Conservation (phyloP, 1,140 invertebrate genomes). For the Drosophila lini region DNA sequence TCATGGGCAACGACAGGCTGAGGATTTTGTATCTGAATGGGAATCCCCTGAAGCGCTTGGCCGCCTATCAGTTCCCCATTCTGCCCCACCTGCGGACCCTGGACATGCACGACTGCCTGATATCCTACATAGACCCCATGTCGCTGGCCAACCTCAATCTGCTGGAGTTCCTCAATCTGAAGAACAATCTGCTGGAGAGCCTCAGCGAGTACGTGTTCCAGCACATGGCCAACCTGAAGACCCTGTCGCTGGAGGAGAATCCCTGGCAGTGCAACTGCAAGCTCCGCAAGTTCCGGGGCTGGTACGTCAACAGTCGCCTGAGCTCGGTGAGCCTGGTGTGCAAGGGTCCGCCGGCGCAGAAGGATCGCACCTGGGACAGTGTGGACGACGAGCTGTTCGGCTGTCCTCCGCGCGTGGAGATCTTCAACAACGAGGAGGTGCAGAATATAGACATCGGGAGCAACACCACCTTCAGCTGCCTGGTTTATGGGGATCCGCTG, state of each 20-base stretch:
- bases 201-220: conserved; percentile 88
- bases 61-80: conserved; percentile 88
- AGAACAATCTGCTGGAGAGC: conserved; percentile 88
- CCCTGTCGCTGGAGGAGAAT: conserved; percentile 92
- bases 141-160: conserved; percentile 89
- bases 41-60: conserved; percentile 88
- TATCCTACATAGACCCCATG: conserved; percentile 89
- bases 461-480: conserved; percentile 92
- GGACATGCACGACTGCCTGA: conserved; percentile 91
- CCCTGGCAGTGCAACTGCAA: conserved; percentile 95
- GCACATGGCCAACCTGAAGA: conserved; percentile 89
- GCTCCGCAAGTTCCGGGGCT: conserved; percentile 91
- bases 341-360: conserved; percentile 86
- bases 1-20: conserved; percentile 90
- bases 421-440: conserved; percentile 86
- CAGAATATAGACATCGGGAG: conserved; percentile 90
- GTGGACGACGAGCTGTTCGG: conserved; percentile 89
- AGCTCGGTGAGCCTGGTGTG: conserved; percentile 89
- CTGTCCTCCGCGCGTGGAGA: conserved; percentile 88
- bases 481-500: conserved; percentile 92
- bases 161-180: conserved; percentile 89
- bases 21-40: conserved; percentile 88
- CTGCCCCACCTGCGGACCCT: conserved; percentile 89
- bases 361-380: conserved; percentile 88
- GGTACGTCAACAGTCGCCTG: conserved; percentile 89